A percentile compares a stretch with the other conserved stretches of the same genome.
Conservation (phyloP, 2,113 vertebrate species). For the Sigmodon hispidus region DNA sequence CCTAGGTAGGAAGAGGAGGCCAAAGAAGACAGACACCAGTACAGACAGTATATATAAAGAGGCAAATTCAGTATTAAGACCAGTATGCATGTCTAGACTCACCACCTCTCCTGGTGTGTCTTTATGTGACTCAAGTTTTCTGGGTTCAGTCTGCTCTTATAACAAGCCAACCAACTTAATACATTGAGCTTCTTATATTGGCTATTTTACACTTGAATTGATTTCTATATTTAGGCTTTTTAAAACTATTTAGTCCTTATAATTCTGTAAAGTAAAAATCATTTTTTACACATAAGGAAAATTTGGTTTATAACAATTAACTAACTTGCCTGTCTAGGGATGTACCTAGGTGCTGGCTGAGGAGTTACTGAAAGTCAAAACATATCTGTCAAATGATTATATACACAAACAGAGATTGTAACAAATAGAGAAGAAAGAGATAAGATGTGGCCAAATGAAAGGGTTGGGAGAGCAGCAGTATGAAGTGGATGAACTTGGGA, state of each 20-base stretch:
- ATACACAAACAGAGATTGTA: not conserved
- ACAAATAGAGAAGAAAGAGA: not conserved
- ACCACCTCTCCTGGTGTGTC: not conserved
- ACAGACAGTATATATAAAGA: not conserved
- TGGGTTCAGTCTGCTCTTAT: not conserved
- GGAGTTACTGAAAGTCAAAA: not conserved
- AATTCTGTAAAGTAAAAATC: not conserved
- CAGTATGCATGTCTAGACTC: not conserved
- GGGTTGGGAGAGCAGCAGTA: not conserved
- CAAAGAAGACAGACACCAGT: not conserved
- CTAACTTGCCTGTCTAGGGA: not conserved
- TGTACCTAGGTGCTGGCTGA: not conserved
- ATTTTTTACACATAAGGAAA: not conserved
- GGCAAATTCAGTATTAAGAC: not conserved
- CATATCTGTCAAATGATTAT: not conserved
- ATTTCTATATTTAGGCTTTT: not conserved
- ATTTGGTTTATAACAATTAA: not conserved
- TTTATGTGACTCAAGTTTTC: not conserved
- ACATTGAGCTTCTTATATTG: not conserved
- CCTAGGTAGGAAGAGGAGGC: not conserved
- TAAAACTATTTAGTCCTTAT: not conserved
- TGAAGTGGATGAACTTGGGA: not conserved
- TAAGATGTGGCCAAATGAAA: not conserved
- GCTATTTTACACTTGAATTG: not conserved
- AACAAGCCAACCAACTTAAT: not conserved